Percentiles rank a stretch among this genome's conserved stretches.
phyloP scores from a whole-genome alignment of 2,797 vertebrate genomes.

The Pangasius sanitwongsei region DNA sequence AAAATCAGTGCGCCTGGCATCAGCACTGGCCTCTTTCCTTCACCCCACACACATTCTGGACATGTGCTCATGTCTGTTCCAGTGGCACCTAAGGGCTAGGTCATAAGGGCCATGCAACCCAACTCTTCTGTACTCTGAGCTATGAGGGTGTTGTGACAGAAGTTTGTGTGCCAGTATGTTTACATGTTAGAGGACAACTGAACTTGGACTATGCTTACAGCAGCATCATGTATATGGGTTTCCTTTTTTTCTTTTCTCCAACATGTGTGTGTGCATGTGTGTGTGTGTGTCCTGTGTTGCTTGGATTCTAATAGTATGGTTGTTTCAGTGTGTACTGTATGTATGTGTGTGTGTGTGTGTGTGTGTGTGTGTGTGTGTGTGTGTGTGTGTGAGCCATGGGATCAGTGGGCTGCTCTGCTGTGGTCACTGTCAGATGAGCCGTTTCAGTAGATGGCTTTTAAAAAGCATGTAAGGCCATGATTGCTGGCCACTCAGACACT shows the following conservation, averaged over 20 bases:
- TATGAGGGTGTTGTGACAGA: conserved; percentile 22
- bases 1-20: conserved; percentile 19
- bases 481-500: conserved; percentile 63
- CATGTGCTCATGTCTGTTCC: conserved; percentile 41
- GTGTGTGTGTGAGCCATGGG: conserved; percentile 64
- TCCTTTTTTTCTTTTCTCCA: neutral
- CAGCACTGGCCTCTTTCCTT: neutral
- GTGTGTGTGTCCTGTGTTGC: neutral
- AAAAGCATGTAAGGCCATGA: conserved; percentile 64
- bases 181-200: conserved; percentile 18
- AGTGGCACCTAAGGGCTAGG: conserved; percentile 16
- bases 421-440: conserved; percentile 60
- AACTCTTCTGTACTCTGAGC: conserved; percentile 28
- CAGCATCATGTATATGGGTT: neutral
- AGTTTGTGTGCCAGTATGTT: conserved; percentile 5
- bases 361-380: conserved; percentile 63
- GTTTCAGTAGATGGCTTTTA: conserved; percentile 70
- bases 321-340: conserved; percentile 64
- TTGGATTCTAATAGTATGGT: conserved; percentile 38
- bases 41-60: conserved; percentile 20
- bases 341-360: conserved; percentile 68
- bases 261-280: neutral
- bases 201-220: conserved; percentile 10
- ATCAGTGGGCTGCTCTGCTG: conserved; percentile 67
- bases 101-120: conserved; percentile 37